A percentile compares a stretch with the other conserved stretches of the same genome.
Conservation (phyloP, 2,113 vertebrate species). For the Turdus rufiventris region DNA sequence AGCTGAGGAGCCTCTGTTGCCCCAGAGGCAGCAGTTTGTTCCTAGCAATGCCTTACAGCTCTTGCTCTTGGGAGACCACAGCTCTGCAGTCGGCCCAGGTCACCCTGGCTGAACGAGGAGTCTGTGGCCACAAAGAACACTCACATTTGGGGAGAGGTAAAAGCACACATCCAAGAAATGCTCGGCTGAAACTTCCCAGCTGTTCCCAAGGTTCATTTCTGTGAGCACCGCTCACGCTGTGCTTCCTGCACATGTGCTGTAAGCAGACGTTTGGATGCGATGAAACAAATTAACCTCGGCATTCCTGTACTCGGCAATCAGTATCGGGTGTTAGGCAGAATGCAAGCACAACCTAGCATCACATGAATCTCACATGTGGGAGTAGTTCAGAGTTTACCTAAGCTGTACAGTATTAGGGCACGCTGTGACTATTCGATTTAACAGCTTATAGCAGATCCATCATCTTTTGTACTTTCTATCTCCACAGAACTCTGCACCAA, state of each 20-base stretch:
- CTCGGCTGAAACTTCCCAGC: background rate
- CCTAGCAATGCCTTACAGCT: background rate
- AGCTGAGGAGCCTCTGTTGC: background rate
- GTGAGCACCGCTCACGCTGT: background rate
- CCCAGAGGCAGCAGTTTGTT: background rate
- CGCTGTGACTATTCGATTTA: background rate
- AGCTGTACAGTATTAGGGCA: background rate
- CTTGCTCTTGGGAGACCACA: background rate
- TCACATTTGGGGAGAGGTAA: background rate
- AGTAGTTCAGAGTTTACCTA: background rate
- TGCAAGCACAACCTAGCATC: background rate
- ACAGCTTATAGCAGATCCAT: background rate
- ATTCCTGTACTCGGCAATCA: background rate
- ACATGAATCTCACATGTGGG: background rate
- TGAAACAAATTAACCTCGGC: background rate
- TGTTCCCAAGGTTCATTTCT: background rate
- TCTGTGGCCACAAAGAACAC: background rate
- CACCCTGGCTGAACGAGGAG: background rate
- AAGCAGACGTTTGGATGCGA: fast-evolving
- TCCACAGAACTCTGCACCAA: background rate
- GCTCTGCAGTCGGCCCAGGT: background rate
- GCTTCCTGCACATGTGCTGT: background rate
- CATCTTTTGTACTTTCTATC: background rate
- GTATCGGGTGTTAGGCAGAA: background rate
- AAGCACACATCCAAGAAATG: background rate